Evolutionary conservation across 2,113 vertebrate species (phyloP).

Genomic region (Nibea coibor): DNA sequence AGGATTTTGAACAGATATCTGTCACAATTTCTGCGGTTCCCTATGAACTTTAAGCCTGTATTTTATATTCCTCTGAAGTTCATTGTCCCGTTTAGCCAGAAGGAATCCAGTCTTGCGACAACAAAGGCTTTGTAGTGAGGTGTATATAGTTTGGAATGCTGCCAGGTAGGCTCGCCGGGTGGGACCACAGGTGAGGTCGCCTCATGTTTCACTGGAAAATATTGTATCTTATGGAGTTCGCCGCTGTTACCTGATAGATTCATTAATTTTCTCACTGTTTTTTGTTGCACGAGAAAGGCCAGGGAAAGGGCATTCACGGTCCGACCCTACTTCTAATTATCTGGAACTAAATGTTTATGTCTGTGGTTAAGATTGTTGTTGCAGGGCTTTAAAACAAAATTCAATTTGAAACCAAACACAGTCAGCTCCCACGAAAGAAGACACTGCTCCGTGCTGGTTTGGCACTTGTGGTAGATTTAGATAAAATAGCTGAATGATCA

Average conservation of each 20-base stretch:
- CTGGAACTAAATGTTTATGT: constrained; percentile 62
- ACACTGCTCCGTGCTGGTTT: constrained; percentile 58
- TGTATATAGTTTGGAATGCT: constrained; percentile 70
- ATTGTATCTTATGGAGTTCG: constrained; percentile 39
- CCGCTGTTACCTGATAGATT: constrained; percentile 36
- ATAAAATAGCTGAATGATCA: constrained; percentile 71
- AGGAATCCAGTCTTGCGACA: constrained; percentile 64
- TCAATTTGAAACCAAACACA: constrained; percentile 63
- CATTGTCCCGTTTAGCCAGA: constrained; percentile 52
- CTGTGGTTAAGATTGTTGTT: constrained; percentile 62
- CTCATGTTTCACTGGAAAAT: constrained; percentile 67
- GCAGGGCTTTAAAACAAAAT: constrained; percentile 59
- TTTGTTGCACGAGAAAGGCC: constrained; percentile 17
- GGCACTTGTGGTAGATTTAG: constrained; percentile 44
- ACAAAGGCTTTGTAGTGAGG: constrained; percentile 70
- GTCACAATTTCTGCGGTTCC: constrained; percentile 3
- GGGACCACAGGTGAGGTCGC: constrained; percentile 70
- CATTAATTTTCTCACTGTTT: constrained; percentile 11
- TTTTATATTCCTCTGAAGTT: constrained; percentile 42
- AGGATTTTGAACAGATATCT: constrained; percentile 9
- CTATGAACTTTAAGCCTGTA: constrained; percentile 1
- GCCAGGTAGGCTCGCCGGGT: constrained; percentile 62
- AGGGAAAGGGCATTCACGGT: constrained; percentile 5
- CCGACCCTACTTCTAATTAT: constrained; percentile 47
- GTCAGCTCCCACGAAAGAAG: constrained; percentile 64